Evolutionary conservation across 2,797 vertebrate genomes (phyloP).

Genomic region (Enteromius treurensis): DNA sequence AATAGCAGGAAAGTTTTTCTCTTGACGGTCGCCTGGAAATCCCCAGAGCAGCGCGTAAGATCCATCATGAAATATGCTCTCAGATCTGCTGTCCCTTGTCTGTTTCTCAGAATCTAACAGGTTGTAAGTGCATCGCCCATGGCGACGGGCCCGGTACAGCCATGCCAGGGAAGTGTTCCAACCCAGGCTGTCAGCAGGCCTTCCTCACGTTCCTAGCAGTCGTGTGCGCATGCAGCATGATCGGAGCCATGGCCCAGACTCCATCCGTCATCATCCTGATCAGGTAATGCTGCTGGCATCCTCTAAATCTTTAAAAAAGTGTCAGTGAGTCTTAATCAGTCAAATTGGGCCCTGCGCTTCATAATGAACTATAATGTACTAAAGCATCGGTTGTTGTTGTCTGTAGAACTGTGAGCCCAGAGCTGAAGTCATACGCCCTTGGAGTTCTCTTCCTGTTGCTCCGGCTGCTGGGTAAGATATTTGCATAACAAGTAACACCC

Average conservation of each 20-base stretch:
- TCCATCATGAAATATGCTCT: constrained; percentile 31
- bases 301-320: neutral
- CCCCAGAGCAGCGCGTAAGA: constrained; percentile 30
- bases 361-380: neutral
- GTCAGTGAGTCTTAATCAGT: neutral
- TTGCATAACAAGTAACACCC: neutral
- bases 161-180: constrained; percentile 90
- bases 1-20: neutral
- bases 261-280: constrained; percentile 98
- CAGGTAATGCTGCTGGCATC: constrained; percentile 77
- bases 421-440: constrained; percentile 96
- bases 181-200: constrained; percentile 89
- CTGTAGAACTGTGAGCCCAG: constrained; percentile 92
- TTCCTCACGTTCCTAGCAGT: constrained; percentile 97
- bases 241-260: constrained; percentile 97
- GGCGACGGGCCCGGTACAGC: constrained; percentile 82
- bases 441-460: constrained; percentile 95
- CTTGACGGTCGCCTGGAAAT: constrained; percentile 21
- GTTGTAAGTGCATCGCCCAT: constrained; percentile 85
- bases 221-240: constrained; percentile 96
- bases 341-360: neutral
- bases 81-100: constrained; percentile 28
- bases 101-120: constrained; percentile 87
- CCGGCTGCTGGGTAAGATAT: constrained; percentile 88
- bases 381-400: constrained; percentile 11